Conservation (phyloP, 1,140 invertebrate species). For the Penaeus chinensis region DNA sequence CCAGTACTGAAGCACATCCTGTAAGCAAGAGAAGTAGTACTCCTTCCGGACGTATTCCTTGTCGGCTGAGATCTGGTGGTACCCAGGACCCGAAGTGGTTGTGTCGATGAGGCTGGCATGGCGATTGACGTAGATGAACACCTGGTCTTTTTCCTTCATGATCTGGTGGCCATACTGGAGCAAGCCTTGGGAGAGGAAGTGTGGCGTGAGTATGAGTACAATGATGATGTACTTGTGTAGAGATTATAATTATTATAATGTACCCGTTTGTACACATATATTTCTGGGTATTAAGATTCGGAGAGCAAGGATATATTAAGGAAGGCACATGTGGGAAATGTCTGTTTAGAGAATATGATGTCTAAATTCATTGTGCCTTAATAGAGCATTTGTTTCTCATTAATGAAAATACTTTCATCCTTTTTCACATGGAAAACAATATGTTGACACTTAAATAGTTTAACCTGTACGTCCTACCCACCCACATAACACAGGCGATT, state of each 20-base stretch:
- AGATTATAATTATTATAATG: too few relatives aligned
- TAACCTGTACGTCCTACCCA: not conserved
- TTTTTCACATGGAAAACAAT: not conserved
- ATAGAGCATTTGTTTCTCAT: too few relatives aligned
- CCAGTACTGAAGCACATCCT: conserved; percentile 80
- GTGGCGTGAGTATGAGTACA: conserved; percentile 18
- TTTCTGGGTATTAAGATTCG: too few relatives aligned
- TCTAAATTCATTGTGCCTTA: too few relatives aligned
- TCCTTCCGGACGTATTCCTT: conserved; percentile 72
- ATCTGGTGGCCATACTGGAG: conserved; percentile 78
- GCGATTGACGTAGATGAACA: conserved; percentile 79
- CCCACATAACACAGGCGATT: conserved; percentile 63
- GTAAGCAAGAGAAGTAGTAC: conserved; percentile 73
- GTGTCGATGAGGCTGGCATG: conserved; percentile 77
- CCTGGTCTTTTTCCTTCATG: conserved; percentile 77
- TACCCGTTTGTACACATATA: too few relatives aligned
- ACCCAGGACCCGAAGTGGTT: conserved; percentile 74
- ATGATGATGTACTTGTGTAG: too few relatives aligned
- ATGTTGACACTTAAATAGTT: not conserved
- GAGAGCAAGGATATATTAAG: too few relatives aligned
- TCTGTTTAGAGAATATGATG: too few relatives aligned
- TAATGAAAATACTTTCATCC: not conserved
- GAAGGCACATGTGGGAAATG: too few relatives aligned
- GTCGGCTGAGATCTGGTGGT: conserved; percentile 74
- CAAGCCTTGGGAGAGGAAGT: conserved; percentile 77